phyloP scores from a whole-genome alignment of 2,113 vertebrate species.

The Passerina amoena region DNA sequence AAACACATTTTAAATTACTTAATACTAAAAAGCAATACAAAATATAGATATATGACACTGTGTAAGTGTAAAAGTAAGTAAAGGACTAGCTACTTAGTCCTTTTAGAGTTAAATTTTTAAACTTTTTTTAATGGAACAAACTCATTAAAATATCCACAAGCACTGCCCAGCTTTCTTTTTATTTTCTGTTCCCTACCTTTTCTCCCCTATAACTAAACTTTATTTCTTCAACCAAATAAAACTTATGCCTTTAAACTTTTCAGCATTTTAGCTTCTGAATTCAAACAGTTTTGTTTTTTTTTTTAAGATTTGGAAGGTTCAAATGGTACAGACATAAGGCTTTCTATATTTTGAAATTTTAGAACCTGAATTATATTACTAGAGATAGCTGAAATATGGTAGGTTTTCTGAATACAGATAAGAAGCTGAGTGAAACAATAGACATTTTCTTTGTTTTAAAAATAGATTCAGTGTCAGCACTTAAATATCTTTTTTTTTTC shows the following conservation, averaged over 20 bases:
- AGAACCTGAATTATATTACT: neutral
- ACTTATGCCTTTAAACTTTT: neutral
- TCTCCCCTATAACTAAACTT: neutral
- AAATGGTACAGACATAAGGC: neutral
- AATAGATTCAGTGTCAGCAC: neutral
- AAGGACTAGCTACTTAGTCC: neutral
- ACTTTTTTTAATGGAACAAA: neutral
- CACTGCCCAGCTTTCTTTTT: neutral
- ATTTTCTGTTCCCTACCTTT: neutral
- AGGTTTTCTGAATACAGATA: neutral
- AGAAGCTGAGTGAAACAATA: neutral
- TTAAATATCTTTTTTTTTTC: neutral
- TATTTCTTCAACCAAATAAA: neutral
- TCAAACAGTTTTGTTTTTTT: neutral
- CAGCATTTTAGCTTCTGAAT: neutral
- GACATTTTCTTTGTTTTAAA: neutral
- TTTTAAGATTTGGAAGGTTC: neutral
- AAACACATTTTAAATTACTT: neutral
- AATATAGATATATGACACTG: neutral
- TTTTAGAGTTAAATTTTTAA: neutral
- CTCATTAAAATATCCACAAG: neutral
- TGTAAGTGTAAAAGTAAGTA: neutral
- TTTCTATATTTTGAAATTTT: neutral
- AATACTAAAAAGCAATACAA: neutral
- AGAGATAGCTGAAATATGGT: neutral